phyloP scores from a whole-genome alignment of 1,140 invertebrate species.

The Battus philenor region DNA sequence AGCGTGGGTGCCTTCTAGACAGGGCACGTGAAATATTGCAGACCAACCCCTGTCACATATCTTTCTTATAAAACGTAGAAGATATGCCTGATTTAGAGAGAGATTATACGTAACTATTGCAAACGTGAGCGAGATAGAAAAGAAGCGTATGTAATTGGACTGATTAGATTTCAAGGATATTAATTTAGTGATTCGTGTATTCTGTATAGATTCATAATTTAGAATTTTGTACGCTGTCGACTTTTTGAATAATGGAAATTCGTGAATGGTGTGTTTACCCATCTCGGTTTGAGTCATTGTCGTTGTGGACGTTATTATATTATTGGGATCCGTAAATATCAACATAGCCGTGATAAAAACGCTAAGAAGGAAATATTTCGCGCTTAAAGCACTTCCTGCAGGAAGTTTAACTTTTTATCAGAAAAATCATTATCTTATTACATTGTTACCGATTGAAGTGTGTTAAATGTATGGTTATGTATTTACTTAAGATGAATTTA shows the following conservation, averaged over 20 bases:
- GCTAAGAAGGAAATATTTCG: slow-evolving; percentile 64
- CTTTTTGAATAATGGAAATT: slow-evolving; percentile 43
- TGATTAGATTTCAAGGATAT: slow-evolving; percentile 74
- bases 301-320: slow-evolving; percentile 29
- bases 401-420: slow-evolving; percentile 43
- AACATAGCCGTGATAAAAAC: slow-evolving; percentile 47
- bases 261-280: slow-evolving; percentile 60
- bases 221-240: slow-evolving; percentile 60
- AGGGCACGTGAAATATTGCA: slow-evolving; percentile 65
- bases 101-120: slow-evolving; percentile 21
- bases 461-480: no score
- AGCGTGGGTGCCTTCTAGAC: slow-evolving; percentile 62
- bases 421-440: no score
- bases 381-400: slow-evolving; percentile 40
- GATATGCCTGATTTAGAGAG: slow-evolving; percentile 29
- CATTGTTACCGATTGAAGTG: no score
- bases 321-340: slow-evolving; percentile 56
- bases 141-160: slow-evolving; percentile 63
- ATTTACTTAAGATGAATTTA: no score
- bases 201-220: slow-evolving; percentile 67
- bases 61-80: slow-evolving; percentile 45
- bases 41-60: slow-evolving; percentile 68
- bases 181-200: slow-evolving; percentile 69
- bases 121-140: slow-evolving; percentile 29
- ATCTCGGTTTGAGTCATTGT: slow-evolving; percentile 59